Evolutionary conservation across 30 jellyfish, hydroid and myxozoan species (phyloP), one percentile per base, ranked within the genome.

Genomic region (Sanderia malayensis): DNA sequence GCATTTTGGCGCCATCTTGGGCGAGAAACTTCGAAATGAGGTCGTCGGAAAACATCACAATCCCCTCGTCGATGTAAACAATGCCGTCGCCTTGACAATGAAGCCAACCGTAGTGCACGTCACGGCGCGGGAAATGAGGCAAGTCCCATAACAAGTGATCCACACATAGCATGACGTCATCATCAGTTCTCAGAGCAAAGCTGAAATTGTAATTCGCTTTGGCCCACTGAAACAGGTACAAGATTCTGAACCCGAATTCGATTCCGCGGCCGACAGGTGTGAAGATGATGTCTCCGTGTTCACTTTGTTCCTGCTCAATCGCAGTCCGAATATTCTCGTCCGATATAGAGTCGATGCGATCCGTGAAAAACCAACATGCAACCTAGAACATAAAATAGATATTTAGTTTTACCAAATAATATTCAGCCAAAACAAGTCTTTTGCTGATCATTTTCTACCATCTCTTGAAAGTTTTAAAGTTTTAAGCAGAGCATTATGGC

Each of bases 41-140:
- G 53, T 85, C 95, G 46, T 59, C 25, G 7, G 90, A 74, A 55
- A 74, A 74, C 69, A 75, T 74, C 4, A 29, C 58, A 0, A 85
- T 32, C 25, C 95, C 95, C 62, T 85, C 95, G 44, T 85, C 95
- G 3, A 85, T 26, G 26, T 69, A 74, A 10, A 85, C 95, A 11
- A 68, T 53, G 4, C 86, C 86, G 0, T 59, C 71, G 1, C 61
- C 80, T 13, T 55, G 68, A 18, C 95, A 85, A 37, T 85, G 95
- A 20, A 85, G 61, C 60, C 61, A 34, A 13, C 95, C 95, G 9
- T 77, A 85, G 46, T 33, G 31, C 26, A 70, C 73, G 22, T 65
- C n/a, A 22, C 27, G 60, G 0, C 31, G 1, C 18, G 95, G 95
- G 52, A 85, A 23, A 13, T 26, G 4, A 4, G 33, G 52, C 17